Evolutionary conservation across 2,797 vertebrate genomes (phyloP).

Genomic region (Amblyraja radiata): DNA sequence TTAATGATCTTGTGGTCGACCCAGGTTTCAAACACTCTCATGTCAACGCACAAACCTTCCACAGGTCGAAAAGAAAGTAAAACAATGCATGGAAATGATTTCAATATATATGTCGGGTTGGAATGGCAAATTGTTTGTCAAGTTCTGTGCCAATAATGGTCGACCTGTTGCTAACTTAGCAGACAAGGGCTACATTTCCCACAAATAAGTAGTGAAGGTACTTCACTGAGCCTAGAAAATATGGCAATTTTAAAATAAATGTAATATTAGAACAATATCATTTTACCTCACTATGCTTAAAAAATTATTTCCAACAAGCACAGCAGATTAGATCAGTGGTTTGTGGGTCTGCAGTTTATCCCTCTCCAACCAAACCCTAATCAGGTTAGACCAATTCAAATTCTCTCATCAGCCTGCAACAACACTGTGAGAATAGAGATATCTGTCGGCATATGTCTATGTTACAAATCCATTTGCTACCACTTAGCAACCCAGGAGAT

Average conservation of each 20-base stretch:
- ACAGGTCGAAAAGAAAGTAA: neutral
- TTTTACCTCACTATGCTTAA: slow-evolving; percentile 1
- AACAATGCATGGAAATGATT: neutral
- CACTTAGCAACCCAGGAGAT: neutral
- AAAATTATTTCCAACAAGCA: neutral
- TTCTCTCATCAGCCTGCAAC: neutral
- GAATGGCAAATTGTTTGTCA: neutral
- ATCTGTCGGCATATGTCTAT: neutral
- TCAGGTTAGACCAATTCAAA: neutral
- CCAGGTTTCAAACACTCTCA: neutral
- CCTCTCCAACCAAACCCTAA: neutral
- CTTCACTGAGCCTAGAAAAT: neutral
- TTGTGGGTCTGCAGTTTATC: neutral
- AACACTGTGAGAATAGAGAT: neutral
- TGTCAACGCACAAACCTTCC: neutral
- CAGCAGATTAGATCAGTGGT: neutral
- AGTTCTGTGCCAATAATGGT: neutral
- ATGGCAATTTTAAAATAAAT: neutral
- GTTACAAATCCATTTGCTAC: neutral
- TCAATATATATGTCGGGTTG: neutral
- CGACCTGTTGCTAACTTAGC: neutral
- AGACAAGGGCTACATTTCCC: neutral
- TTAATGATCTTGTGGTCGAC: neutral
- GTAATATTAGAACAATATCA: neutral
- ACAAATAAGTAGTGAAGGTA: neutral